Evolutionary conservation across 1,140 invertebrate species (phyloP).

Genomic region (Euschistus heros): DNA sequence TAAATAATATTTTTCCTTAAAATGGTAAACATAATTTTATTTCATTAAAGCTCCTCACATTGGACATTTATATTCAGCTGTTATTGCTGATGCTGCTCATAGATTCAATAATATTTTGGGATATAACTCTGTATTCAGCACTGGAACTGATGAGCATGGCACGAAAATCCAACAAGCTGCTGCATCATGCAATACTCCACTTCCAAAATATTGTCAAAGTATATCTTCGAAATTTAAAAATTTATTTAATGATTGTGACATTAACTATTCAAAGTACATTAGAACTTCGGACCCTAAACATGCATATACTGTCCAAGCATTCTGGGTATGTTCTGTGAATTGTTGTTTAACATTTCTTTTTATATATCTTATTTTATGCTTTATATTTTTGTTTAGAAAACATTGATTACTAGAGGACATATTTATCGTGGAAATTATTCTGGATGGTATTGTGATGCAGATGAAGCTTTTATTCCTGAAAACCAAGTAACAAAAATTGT

Average conservation of each 20-base stretch:
- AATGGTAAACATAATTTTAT: not conserved
- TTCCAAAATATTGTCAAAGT: constrained; percentile 54
- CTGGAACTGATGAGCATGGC: constrained; percentile 97
- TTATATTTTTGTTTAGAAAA: constrained; percentile 47
- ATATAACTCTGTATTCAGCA: constrained; percentile 52
- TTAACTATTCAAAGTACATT: constrained; percentile 69
- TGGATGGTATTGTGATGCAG: constrained; percentile 91
- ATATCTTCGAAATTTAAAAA: constrained; percentile 63
- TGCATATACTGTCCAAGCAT: constrained; percentile 58
- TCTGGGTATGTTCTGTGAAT: constrained; percentile 60
- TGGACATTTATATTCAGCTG: constrained; percentile 84
- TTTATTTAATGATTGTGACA: constrained; percentile 54
- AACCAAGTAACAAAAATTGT: constrained; percentile 56
- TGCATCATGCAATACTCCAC: constrained; percentile 39
- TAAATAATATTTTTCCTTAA: not conserved
- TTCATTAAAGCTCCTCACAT: constrained; percentile 77
- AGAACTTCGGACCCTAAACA: constrained; percentile 77
- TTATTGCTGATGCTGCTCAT: constrained; percentile 77
- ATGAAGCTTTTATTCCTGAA: constrained; percentile 84
- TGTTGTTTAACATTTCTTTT: not conserved
- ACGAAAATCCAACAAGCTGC: constrained; percentile 86
- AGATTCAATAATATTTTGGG: constrained; percentile 53
- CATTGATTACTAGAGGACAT: constrained; percentile 52
- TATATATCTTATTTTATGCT: not conserved
- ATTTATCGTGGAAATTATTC: constrained; percentile 81